phyloP scores from a whole-genome alignment of 1,140 invertebrate species.

The Eciton burchellii region DNA sequence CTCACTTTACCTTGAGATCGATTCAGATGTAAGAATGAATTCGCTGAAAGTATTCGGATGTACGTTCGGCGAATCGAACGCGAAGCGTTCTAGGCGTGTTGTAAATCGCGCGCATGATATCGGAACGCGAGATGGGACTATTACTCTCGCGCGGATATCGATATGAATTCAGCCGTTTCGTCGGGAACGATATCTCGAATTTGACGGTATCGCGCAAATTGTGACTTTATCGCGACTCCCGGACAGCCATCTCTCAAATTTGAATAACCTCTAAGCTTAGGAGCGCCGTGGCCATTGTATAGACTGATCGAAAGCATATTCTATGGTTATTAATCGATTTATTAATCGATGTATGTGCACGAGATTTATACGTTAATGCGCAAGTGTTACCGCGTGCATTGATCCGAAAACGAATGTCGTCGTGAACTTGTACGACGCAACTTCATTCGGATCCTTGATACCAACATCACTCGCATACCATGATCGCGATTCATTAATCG shows the following conservation, averaged over 20 bases:
- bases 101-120: conserved; percentile 42
- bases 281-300: background rate
- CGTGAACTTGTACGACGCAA: too few species aligned
- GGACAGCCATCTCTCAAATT: conserved; percentile 34
- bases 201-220: conserved; percentile 33
- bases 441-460: too few species aligned
- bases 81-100: conserved; percentile 31
- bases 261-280: background rate
- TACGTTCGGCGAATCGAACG: conserved; percentile 22
- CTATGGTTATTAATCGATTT: background rate
- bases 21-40: conserved; percentile 30
- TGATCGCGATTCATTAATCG: too few species aligned
- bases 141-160: conserved; percentile 18
- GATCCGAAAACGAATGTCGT: background rate
- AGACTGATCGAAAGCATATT: background rate
- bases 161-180: conserved; percentile 30
- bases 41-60: conserved; percentile 7
- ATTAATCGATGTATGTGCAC: background rate
- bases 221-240: conserved; percentile 29
- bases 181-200: conserved; percentile 25
- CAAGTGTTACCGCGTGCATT: background rate
- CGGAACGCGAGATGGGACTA: conserved; percentile 30
- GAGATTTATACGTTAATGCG: background rate
- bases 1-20: conserved; percentile 4
- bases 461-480: too few species aligned